Evolutionary conservation across 2,888 invertebrate species (phyloP), one percentile per base, ranked within the genome.

Genomic region (Epicampocera succincta): DNA sequence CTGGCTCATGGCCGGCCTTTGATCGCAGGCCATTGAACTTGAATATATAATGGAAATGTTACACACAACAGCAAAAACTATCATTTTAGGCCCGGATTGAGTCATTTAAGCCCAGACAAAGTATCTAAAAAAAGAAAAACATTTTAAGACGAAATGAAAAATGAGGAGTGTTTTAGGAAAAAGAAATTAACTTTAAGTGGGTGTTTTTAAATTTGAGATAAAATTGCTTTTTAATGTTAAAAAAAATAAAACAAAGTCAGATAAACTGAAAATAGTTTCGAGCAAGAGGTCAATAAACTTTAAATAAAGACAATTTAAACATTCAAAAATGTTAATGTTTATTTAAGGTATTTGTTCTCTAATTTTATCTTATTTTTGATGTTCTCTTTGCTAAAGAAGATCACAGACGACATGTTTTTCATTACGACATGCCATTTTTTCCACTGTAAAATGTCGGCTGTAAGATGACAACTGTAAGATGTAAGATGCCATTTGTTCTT

Each of bases 161-260:
- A 60, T 19, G 17, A 29, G 9, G 52, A 61, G 13, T 66, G n/a
- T 2, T 25, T 25, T 13, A 21, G 48, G 29, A 13, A 38, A 48
- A n/a, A 60, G 42, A 66, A 33, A 33, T 2, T 15, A 48, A 66
- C 4, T 58, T 69, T 58, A 74, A 80, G 74, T 80, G 80, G 74
- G 63, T 80, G 74, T 74, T 71, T 63, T 63, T 33, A 33, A 33
- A 33, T 19, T 46, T 29, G 44, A 63, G n/a, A 11, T 60, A 29
- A 63, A 79, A 79, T 73, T 68, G 48, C 40, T 60, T 65, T 75
- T 74, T 71, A 60, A 65, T 71, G 80, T 65, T 42, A 8, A 63
- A n/a, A 52, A n/a, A 61, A 52, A 33, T 17, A 40, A 60, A 13
- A 19, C n/a, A 42, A n/a, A 40, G 12, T 1, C n/a, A 33, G 8